A percentile compares a stretch with the other conserved stretches of the same genome.
These are phyloP conservation scores for Caenorhabditis briggsae DNA, from an alignment of 1,140 invertebrate species.

Conservation along the genomic window DNA sequence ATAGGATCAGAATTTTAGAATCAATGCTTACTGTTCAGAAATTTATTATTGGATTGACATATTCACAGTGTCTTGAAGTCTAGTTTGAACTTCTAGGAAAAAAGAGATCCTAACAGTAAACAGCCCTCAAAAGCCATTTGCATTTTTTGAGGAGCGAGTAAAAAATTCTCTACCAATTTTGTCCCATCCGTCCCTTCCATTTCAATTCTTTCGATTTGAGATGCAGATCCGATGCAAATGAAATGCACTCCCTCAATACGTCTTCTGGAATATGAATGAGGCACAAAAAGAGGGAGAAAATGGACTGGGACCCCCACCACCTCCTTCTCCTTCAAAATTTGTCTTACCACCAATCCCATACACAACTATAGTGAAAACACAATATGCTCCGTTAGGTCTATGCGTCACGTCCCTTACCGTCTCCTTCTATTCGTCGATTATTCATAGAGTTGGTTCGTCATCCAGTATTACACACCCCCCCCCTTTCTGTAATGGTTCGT, in stretches of 20 bases:
- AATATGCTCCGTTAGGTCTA: slow-evolving; percentile 9
- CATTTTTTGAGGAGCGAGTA: neutral
- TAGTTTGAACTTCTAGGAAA: too few species aligned
- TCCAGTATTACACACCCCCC: slow-evolving; percentile 25
- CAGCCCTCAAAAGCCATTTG: neutral
- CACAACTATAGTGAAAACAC: slow-evolving; percentile 45
- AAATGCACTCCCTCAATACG: slow-evolving; percentile 48
- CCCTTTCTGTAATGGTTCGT: neutral
- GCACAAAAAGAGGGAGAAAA: neutral
- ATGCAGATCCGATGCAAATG: slow-evolving; percentile 47
- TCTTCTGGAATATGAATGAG: slow-evolving; percentile 48
- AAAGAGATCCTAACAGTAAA: too few species aligned
- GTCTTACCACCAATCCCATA: neutral
- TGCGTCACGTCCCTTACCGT: slow-evolving; percentile 43
- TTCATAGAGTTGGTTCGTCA: slow-evolving; percentile 48
- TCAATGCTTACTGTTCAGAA: too few species aligned
- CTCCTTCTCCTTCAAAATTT: slow-evolving; percentile 3
- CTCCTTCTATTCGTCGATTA: slow-evolving; percentile 53
- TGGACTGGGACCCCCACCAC: neutral
- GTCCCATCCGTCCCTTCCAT: neutral
- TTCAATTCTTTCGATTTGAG: slow-evolving; percentile 11
- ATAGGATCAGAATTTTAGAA: neutral
- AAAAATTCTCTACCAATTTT: neutral
- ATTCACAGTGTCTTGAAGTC: too few species aligned
- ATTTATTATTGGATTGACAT: too few species aligned